Evolutionary conservation across 1,140 invertebrate species (phyloP).

Genomic region (Bombyx mandarina): DNA sequence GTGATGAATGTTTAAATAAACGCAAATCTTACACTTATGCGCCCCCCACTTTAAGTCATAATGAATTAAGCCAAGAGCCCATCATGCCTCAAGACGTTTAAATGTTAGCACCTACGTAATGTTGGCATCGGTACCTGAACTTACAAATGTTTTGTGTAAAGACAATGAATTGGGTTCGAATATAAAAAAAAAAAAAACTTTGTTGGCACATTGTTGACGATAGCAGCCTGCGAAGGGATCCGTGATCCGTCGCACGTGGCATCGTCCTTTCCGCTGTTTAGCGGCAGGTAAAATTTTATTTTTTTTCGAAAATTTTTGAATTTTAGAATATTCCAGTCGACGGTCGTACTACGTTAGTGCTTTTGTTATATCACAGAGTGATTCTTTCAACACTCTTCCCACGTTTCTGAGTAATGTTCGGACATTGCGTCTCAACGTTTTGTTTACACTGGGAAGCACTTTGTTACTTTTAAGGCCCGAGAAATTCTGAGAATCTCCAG

Average conservation of each 20-base stretch:
- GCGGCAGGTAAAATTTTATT: conserved; percentile 55
- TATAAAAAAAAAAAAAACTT: conserved; percentile 11
- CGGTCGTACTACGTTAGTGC: too few species aligned
- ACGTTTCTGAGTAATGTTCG: too few species aligned
- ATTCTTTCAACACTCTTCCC: too few species aligned
- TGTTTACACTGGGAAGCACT: too few species aligned
- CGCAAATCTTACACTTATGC: background rate
- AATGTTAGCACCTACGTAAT: conserved; percentile 5
- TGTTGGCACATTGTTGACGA: conserved; percentile 7
- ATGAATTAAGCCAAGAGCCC: background rate
- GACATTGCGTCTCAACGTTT: too few species aligned
- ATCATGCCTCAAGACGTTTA: too few species aligned
- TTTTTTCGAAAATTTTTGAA: conserved; percentile 42
- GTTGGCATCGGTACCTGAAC: conserved; percentile 8
- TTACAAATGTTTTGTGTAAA: conserved; percentile 13
- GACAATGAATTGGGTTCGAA: conserved; percentile 15
- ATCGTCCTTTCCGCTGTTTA: conserved; percentile 55
- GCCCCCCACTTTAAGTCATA: background rate
- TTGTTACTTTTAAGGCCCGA: too few species aligned
- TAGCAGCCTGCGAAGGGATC: conserved; percentile 34
- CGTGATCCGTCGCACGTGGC: conserved; percentile 47
- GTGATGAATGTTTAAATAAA: too few species aligned
- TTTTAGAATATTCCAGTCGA: conserved; percentile 42
- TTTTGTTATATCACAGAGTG: too few species aligned
- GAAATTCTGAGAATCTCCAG: too few species aligned